A percentile compares a stretch with the other conserved stretches of the same genome.
Evolutionary conservation across 2,113 vertebrate species (phyloP).

Genomic region (Larimichthys polyactis): DNA sequence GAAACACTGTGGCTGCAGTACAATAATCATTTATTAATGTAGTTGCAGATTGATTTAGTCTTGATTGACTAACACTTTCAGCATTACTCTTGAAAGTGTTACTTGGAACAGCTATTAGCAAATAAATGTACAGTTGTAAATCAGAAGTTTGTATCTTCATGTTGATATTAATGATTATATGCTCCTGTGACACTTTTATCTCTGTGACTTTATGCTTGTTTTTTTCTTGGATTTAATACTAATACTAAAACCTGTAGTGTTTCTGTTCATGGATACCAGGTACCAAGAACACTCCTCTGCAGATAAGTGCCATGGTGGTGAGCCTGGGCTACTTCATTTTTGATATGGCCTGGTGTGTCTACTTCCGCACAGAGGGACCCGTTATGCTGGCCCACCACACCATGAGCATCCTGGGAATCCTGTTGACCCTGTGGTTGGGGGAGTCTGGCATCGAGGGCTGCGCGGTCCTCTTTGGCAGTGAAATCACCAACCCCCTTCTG

Average conservation of each 20-base stretch:
- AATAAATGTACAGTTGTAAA: neutral
- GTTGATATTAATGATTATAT: neutral
- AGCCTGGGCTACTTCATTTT: conserved; percentile 97
- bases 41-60: neutral
- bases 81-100: neutral
- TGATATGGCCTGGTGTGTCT: conserved; percentile 95
- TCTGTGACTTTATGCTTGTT: neutral
- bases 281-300: conserved; percentile 91
- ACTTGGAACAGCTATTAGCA: neutral
- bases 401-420: conserved; percentile 94
- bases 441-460: conserved; percentile 93
- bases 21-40: neutral
- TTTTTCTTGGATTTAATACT: neutral
- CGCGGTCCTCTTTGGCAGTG: conserved; percentile 94
- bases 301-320: conserved; percentile 89
- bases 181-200: neutral
- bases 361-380: conserved; percentile 92
- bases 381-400: conserved; percentile 97
- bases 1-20: neutral
- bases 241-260: conserved; percentile 1
- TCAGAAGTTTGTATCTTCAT: neutral
- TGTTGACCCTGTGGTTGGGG: conserved; percentile 89
- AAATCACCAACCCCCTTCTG: conserved; percentile 96
- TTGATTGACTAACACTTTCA: no score
- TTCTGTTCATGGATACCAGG: conserved; percentile 79